Conservation (phyloP, 2,888 invertebrate species). For the Lymantria monacha region DNA sequence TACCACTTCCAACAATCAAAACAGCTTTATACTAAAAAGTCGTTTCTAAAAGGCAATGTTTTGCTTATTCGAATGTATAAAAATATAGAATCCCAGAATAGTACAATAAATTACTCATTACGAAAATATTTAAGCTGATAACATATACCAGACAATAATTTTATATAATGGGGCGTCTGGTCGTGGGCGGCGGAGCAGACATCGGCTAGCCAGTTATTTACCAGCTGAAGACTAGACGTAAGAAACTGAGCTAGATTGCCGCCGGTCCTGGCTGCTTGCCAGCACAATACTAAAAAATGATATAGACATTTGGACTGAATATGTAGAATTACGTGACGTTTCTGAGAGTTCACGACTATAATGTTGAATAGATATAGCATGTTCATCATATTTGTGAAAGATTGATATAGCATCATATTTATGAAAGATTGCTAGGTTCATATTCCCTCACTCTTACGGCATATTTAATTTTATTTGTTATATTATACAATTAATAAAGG, state of each 20-base stretch:
- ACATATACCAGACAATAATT: background rate
- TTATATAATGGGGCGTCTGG: background rate
- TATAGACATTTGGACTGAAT: conserved; percentile 12
- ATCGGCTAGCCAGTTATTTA: conserved; percentile 10
- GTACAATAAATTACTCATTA: too few species aligned
- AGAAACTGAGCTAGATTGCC: conserved; percentile 13
- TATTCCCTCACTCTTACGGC: too few species aligned
- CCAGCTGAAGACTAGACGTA: conserved; percentile 16
- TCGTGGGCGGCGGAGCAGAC: conserved; percentile 8
- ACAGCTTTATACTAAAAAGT: too few species aligned
- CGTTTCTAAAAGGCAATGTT: too few species aligned
- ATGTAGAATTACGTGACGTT: background rate
- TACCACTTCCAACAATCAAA: too few species aligned
- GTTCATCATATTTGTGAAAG: background rate
- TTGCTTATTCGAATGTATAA: too few species aligned
- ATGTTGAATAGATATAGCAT: background rate
- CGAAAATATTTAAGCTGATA: background rate
- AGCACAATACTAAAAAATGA: conserved; percentile 20
- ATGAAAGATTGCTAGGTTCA: background rate
- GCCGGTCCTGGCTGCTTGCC: conserved; percentile 21
- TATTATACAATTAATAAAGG: too few species aligned
- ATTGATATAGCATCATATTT: background rate
- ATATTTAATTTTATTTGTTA: too few species aligned
- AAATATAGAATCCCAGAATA: too few species aligned
- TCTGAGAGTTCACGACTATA: background rate